Evolutionary conservation across 2,888 invertebrate genomes (phyloP), one percentile per base, ranked within the genome.

Genomic region (Euclidia mi): DNA sequence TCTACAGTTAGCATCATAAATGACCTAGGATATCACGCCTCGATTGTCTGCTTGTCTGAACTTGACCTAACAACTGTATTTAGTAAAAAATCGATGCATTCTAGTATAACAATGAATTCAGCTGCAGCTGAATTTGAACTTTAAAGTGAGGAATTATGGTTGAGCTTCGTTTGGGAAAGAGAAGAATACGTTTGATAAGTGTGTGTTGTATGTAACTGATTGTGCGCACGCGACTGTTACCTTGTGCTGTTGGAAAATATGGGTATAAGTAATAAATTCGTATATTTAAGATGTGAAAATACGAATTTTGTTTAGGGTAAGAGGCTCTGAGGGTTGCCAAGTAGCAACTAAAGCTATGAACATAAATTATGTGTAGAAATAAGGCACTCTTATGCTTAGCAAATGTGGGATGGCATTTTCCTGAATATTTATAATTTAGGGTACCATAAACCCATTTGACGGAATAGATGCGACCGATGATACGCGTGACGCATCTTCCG

Each of bases 21-120:
- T 68, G 68, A 71, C 67, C 64, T 68, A 70, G 49, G 60, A 41
- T 56, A 71, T 64, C 67, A 84, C 76, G 82, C 77, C 73, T 56
- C 68, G 71, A 68, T 76, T 68, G 67, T 66, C 65, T 66, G 63
- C 85, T 69, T 60, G 86, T 87, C 71, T 81, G 77, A 82, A 85
- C 86, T 85, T 86, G 86, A 87, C 87, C 85, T 72, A 79, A 73
- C 78, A 77, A 71, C 66, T 46, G 72, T 71, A 62, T 59, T 51
- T 59, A 41, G 48, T 62, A 66, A 78, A 71, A 67, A 67, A 60
- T 62, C 56, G 3, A 60, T 64, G 52, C 58, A 75, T 68, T 73
- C 69, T 61, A 42, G 38, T 61, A 65, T 55, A 73, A 63, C 66
- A 71, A 29, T 65, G 52, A 56, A 37, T 57, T 42, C 18, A 1